Evolutionary conservation across 1,140 invertebrate genomes (phyloP).

Genomic region (Drosophila tsacasi): DNA sequence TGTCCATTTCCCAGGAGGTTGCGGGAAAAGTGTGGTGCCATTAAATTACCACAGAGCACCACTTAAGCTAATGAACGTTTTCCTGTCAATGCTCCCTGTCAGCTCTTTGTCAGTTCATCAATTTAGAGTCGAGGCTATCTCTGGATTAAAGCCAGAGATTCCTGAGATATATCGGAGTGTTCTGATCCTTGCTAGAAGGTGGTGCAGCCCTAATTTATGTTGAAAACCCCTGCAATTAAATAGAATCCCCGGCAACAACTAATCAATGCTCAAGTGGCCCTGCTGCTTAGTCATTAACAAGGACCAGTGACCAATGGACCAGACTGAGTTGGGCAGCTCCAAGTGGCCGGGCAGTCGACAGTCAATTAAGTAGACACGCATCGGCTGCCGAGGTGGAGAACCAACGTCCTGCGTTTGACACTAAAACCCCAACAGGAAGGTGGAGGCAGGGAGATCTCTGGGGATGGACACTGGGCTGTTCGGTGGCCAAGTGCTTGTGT

Average conservation of each 20-base stretch:
- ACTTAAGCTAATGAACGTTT: constrained; percentile 79
- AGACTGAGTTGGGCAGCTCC: constrained; percentile 53
- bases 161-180: too few species aligned
- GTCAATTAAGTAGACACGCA: constrained; percentile 82
- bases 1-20: constrained; percentile 58
- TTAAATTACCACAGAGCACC: constrained; percentile 76
- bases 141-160: constrained; percentile 3
- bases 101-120: constrained; percentile 57
- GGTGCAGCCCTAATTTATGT: constrained; percentile 26
- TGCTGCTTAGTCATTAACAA: constrained; percentile 70
- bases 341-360: constrained; percentile 76
- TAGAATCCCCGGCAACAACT: constrained; percentile 41
- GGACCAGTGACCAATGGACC: constrained; percentile 32
- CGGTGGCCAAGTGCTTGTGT: constrained; percentile 72
- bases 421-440: constrained; percentile 49
- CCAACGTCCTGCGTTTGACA: constrained; percentile 65
- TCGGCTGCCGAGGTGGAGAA: constrained; percentile 7
- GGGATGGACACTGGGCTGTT: constrained; percentile 11
- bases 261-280: constrained; percentile 68
- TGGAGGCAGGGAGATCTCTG: not conserved
- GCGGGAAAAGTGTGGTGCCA: constrained; percentile 33
- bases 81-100: constrained; percentile 35
- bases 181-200: not conserved
- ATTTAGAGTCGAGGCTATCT: constrained; percentile 33
- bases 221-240: constrained; percentile 15